These are phyloP conservation scores for Halictus rubicundus DNA, from an alignment of 1,140 invertebrate species.

Conservation along the genomic window DNA sequence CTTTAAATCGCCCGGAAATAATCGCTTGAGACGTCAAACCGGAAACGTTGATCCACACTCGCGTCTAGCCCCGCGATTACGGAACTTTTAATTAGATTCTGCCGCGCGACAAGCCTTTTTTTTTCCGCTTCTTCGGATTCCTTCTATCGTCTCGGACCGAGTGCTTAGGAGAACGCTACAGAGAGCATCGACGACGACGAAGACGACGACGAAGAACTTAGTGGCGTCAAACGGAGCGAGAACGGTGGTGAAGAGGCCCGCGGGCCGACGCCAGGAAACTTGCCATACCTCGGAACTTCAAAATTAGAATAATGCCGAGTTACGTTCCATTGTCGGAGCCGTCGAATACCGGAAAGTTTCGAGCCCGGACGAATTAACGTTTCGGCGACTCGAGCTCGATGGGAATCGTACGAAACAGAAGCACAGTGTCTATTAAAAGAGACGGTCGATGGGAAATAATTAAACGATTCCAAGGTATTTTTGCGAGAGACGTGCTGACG, in stretches of 20 bases:
- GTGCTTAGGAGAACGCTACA: neutral
- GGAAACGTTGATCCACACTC: neutral
- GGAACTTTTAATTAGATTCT: conserved; percentile 17
- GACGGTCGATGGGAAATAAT: too few relatives aligned
- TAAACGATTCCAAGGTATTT: too few relatives aligned
- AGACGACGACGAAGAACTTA: neutral
- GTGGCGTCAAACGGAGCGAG: conserved; percentile 14
- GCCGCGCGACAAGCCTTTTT: neutral
- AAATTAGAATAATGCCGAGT: conserved; percentile 35
- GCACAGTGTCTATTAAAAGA: too few relatives aligned
- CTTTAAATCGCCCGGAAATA: neutral
- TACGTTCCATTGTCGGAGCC: neutral
- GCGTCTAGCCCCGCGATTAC: neutral
- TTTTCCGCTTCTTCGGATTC: neutral
- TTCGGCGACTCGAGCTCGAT: neutral
- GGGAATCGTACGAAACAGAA: neutral
- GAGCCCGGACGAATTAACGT: conserved; percentile 7
- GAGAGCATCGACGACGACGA: too few relatives aligned
- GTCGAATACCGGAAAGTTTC: conserved; percentile 1
- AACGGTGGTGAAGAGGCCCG: neutral
- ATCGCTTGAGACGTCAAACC: neutral
- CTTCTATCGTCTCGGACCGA: neutral
- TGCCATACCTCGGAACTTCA: conserved; percentile 15
- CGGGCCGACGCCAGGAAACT: neutral
- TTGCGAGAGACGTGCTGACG: too few relatives aligned